phyloP scores from a whole-genome alignment of 2,888 invertebrate genomes.

The Drosophila barbarae region DNA sequence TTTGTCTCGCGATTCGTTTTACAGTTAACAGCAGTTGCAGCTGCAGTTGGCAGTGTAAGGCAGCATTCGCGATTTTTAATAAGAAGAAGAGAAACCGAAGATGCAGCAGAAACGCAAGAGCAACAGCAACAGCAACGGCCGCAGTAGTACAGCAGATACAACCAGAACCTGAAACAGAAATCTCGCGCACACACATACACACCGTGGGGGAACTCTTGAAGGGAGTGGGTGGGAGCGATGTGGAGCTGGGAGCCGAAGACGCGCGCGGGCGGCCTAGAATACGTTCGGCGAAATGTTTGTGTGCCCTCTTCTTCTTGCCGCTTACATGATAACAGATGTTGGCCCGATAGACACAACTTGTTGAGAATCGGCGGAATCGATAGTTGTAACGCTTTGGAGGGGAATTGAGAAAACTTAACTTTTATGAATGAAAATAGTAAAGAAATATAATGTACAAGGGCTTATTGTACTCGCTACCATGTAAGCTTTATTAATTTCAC shows the following conservation, averaged over 20 bases:
- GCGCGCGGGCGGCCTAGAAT: constrained; percentile 44
- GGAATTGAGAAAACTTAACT: not conserved
- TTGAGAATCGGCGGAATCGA: constrained; percentile 38
- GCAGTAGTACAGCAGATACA: constrained; percentile 24
- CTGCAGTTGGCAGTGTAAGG: constrained; percentile 16
- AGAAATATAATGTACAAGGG: not conserved
- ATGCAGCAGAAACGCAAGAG: constrained; percentile 27
- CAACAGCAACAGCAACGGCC: constrained; percentile 16
- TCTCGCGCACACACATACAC: constrained; percentile 17
- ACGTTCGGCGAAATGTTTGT: constrained; percentile 61
- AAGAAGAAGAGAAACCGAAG: constrained; percentile 7
- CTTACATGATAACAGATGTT: constrained; percentile 34
- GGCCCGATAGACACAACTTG: constrained; percentile 37
- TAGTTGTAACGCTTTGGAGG: not conserved
- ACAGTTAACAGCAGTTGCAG: constrained; percentile 13
- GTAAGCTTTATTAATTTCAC: no score
- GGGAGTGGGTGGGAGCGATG: constrained; percentile 21
- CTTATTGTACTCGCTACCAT: not conserved
- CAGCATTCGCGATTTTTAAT: constrained; percentile 11
- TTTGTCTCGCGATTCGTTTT: constrained; percentile 2
- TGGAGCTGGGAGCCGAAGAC: constrained; percentile 41
- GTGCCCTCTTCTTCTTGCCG: constrained; percentile 46
- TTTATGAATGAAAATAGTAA: not conserved
- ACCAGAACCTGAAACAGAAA: constrained; percentile 49
- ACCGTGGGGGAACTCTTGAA: constrained; percentile 6